Evolutionary conservation across 2,888 invertebrate genomes (phyloP), one percentile per base, ranked within the genome.

Genomic region (Nomada fabriciana): DNA sequence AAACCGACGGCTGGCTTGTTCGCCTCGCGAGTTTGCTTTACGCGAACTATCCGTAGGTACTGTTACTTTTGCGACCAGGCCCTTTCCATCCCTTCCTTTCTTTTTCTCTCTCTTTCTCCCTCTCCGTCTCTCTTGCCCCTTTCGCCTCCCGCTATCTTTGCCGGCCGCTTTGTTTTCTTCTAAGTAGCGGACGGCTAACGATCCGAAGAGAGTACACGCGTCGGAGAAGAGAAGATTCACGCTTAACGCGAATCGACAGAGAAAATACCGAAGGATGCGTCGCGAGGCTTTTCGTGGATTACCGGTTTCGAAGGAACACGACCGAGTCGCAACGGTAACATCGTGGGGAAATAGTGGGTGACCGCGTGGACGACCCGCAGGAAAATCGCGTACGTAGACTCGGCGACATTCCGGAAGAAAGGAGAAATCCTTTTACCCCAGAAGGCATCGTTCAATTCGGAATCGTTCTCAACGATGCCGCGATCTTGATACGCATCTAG

Each of bases 1-100:
- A 43, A 53, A 60, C 57, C 53, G 75, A 67, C 77, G 76, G 67
- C 83, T 53, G 79, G 53, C 82, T 82, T 61, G 84, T 67, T 80
- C 72, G 59, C 61, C 79, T 63, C 79, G 76, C 87, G 87, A 87
- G 88, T 90, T 90, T 91, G 89, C 90, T 92, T 91, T 91, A 90
- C 90, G 91, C 90, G 90, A 90, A 89, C 91, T 91, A 91, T 90
- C 91, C 89, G 83, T 90, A 92, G 91, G 91, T 93, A 93, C 93
- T 93, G 93, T 93, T 93, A 93, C 91, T 92, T 91, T 89, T 90
- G 91, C 90, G 89, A 91, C 90, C 89, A 88, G 89, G 89, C 92
- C 93, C 91, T 92, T 90, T 86, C 89, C 86, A 88, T 90, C 90
- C 88, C 80, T 88, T 85, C 87, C 18, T 43, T 23, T 55, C 61